Percentiles rank a stretch among this genome's conserved stretches.
These are phyloP conservation scores for Homarus americanus DNA, from an alignment of 1,140 invertebrate genomes.

Conservation along the genomic window DNA sequence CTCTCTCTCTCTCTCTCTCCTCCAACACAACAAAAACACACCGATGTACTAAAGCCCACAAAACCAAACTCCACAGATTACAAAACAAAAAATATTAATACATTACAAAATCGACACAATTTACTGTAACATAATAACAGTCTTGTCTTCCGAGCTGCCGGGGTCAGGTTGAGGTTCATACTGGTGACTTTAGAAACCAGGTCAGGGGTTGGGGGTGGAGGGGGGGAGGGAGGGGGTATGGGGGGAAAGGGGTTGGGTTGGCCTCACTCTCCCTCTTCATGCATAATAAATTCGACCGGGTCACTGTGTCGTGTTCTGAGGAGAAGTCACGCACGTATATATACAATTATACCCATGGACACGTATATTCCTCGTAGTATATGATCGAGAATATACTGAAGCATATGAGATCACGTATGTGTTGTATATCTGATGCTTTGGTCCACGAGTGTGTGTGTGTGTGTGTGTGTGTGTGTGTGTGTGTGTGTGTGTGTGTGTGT, in stretches of 20 bases:
- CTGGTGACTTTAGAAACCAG: background rate
- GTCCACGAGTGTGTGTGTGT: no score
- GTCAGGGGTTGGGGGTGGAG: no score
- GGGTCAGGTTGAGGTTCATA: background rate
- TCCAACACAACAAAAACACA: no score
- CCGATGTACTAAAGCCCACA: no score
- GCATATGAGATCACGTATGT: background rate
- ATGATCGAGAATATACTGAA: background rate
- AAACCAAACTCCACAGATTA: no score
- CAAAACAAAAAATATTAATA: no score
- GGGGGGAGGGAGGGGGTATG: no score
- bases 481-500: no score
- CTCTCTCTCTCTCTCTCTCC: no score
- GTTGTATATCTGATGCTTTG: background rate
- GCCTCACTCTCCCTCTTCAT: slow-evolving; percentile 5
- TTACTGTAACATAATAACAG: no score
- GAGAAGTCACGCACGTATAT: background rate
- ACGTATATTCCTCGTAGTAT: background rate
- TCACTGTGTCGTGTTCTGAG: background rate
- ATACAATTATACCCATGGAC: background rate
- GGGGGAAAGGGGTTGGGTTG: background rate
- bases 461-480: no score
- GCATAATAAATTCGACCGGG: background rate
- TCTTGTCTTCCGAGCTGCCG: background rate
- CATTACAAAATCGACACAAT: no score